phyloP scores from a whole-genome alignment of 2,113 vertebrate species.

The Lagopus muta region DNA sequence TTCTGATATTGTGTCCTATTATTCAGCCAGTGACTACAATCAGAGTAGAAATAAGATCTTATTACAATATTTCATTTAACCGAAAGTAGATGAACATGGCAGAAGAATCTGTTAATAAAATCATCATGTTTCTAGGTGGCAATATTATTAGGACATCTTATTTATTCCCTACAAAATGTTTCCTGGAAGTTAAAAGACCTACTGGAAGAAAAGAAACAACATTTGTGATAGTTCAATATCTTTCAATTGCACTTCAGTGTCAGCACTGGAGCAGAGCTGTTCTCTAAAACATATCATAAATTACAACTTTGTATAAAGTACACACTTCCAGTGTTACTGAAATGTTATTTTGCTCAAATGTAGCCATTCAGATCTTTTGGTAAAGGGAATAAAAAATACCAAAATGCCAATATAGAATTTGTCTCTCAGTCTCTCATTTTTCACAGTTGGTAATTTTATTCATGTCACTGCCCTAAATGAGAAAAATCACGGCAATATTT shows the following conservation, averaged over 20 bases:
- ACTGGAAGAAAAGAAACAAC: neutral
- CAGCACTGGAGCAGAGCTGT: neutral
- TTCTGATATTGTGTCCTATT: neutral
- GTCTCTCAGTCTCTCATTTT: neutral
- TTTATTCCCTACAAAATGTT: neutral
- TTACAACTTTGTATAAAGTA: conserved; percentile 1
- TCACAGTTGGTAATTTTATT: conserved; percentile 21
- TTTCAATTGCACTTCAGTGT: neutral
- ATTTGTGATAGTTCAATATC: neutral
- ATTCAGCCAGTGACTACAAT: neutral
- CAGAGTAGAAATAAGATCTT: neutral
- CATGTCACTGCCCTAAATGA: neutral
- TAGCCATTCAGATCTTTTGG: neutral
- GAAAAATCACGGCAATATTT: neutral
- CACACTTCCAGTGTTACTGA: neutral
- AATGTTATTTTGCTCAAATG: neutral
- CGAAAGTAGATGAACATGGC: neutral
- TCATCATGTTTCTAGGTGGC: neutral
- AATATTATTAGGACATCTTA: neutral
- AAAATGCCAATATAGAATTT: neutral
- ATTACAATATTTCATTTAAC: neutral
- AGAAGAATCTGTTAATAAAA: neutral
- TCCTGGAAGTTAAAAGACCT: neutral
- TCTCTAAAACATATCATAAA: conserved; percentile 7
- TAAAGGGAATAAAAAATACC: neutral